Conservation (phyloP, 2,113 vertebrate genomes). For the Jaculus jaculus region DNA sequence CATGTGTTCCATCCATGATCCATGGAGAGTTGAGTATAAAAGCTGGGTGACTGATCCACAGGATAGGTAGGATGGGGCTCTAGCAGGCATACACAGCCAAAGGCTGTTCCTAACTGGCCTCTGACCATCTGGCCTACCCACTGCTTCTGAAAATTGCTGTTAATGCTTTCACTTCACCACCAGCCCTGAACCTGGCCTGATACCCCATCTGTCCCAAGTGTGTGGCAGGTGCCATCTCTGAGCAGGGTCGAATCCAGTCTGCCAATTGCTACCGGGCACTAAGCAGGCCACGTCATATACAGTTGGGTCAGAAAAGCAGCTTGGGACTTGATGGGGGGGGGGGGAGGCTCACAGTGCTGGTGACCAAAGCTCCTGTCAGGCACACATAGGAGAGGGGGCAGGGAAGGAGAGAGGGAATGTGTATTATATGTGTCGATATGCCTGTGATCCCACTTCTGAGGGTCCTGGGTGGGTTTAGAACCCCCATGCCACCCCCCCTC, state of each 20-base stretch:
- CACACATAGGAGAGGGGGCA: no score
- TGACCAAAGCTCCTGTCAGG: neutral
- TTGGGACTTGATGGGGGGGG: no score
- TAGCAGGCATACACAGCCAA: rapidly evolving
- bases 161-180: neutral
- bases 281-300: no score
- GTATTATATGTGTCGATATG: neutral
- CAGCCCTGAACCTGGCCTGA: neutral
- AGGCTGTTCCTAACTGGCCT: neutral
- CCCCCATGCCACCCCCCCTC: no score
- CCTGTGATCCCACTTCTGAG: neutral
- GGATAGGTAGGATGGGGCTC: neutral
- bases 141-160: neutral
- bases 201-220: no score
- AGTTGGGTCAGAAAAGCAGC: neutral
- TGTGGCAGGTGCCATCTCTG: neutral
- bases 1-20: no score
- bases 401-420: rapidly evolving
- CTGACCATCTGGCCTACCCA: no score
- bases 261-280: neutral
- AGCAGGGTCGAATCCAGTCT: neutral
- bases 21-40: rapidly evolving
- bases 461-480: neutral
- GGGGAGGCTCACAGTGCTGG: neutral
- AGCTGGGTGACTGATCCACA: no score